Percentiles rank a stretch among this genome's conserved stretches.
phyloP scores from a whole-genome alignment of 2,888 invertebrate species.

The Drosophila atripex region DNA sequence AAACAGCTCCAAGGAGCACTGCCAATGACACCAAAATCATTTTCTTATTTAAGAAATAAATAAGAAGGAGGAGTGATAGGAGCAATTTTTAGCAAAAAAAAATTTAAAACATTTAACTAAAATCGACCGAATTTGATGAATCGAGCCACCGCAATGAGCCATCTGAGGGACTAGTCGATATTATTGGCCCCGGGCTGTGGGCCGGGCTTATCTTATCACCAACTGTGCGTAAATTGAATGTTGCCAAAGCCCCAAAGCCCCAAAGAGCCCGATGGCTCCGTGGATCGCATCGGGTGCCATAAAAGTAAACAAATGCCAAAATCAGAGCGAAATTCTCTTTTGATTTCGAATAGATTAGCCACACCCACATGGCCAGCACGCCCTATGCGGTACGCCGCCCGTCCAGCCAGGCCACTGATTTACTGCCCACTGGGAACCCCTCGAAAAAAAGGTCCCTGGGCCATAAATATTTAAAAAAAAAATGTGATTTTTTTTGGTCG shows the following conservation, averaged over 20 bases:
- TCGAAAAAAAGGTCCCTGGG: neutral
- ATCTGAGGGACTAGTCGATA: slow-evolving; percentile 44
- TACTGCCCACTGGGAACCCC: neutral
- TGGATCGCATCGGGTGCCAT: slow-evolving; percentile 33
- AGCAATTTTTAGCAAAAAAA: neutral
- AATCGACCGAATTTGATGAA: slow-evolving; percentile 38
- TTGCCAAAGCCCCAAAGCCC: slow-evolving; percentile 55
- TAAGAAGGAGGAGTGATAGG: too few relatives aligned
- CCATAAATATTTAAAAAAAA: neutral
- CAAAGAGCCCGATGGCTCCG: slow-evolving; percentile 40
- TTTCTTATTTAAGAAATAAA: too few relatives aligned
- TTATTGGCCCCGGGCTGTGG: slow-evolving; percentile 11
- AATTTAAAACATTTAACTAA: neutral
- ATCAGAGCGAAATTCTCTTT: slow-evolving; percentile 39
- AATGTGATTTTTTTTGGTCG: too few relatives aligned
- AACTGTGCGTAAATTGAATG: slow-evolving; percentile 62
- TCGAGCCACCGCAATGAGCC: slow-evolving; percentile 36
- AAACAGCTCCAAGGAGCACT: slow-evolving; percentile 12
- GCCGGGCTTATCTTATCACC: slow-evolving; percentile 54
- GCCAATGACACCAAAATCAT: slow-evolving; percentile 9
- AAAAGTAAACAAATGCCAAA: slow-evolving; percentile 33
- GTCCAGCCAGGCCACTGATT: too few relatives aligned
- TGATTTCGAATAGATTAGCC: slow-evolving; percentile 33
- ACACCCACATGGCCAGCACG: neutral
- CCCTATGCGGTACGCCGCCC: neutral